A percentile compares a stretch with the other conserved stretches of the same genome.
Evolutionary conservation across 2,888 invertebrate species (phyloP).

Genomic region (Galerucella calmariensis): DNA sequence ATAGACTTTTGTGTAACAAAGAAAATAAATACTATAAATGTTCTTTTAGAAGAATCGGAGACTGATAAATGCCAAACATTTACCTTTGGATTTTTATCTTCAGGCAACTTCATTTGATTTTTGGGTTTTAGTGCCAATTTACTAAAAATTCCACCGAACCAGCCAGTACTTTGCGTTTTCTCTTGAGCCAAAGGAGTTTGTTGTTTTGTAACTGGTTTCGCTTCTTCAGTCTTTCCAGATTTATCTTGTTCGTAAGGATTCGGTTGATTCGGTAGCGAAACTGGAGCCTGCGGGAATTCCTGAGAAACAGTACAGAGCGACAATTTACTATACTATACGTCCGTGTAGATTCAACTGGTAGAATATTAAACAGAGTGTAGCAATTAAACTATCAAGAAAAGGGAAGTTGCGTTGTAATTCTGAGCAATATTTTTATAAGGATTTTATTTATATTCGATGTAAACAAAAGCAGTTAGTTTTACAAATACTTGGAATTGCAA

Average conservation of each 20-base stretch:
- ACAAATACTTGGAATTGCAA: no score
- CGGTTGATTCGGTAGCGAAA: constrained; percentile 70
- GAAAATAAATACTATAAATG: no score
- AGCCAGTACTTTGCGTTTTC: constrained; percentile 67
- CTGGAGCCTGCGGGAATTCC: constrained; percentile 65
- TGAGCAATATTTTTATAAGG: no score
- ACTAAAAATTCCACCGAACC: constrained; percentile 90
- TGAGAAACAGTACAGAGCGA: constrained; percentile 60
- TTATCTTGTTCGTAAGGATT: constrained; percentile 51
- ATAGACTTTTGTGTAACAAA: no score
- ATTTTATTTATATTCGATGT: no score
- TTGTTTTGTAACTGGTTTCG: constrained; percentile 43
- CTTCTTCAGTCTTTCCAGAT: constrained; percentile 29
- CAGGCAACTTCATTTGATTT: constrained; percentile 96
- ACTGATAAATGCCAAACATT: background rate
- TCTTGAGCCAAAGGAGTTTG: constrained; percentile 43
- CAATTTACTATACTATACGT: constrained; percentile 59
- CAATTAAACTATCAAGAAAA: no score
- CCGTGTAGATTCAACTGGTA: constrained; percentile 34
- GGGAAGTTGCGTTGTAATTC: no score
- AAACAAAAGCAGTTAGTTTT: no score
- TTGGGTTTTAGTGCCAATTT: constrained; percentile 85
- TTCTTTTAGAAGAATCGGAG: no score
- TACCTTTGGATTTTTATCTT: constrained; percentile 91
- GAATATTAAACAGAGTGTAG: background rate